Evolutionary conservation across 1,140 invertebrate genomes (phyloP).

Genomic region (Hycleus cichorii): DNA sequence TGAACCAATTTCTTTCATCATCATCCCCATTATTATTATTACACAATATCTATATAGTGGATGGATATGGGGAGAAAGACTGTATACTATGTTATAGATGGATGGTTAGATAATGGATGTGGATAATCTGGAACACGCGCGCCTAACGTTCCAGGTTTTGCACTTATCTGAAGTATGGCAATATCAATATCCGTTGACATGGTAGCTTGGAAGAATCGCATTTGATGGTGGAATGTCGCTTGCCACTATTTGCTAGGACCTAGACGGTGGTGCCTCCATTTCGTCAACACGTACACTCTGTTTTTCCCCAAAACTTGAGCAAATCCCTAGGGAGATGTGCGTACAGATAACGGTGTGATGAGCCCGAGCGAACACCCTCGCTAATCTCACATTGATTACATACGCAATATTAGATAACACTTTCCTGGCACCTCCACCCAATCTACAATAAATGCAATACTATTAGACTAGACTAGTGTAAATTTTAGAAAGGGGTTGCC

Average conservation of each 20-base stretch:
- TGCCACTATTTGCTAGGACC: no score
- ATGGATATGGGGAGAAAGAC: no score
- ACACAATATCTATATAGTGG: no score
- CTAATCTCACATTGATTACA: slow-evolving; percentile 30
- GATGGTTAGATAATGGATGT: no score
- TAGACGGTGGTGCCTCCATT: no score
- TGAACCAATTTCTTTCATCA: slow-evolving; percentile 2
- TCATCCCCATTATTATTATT: neutral
- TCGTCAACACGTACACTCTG: neutral
- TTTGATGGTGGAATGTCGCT: neutral
- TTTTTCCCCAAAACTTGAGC: neutral
- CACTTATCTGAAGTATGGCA: slow-evolving; percentile 16
- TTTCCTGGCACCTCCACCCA: slow-evolving; percentile 8
- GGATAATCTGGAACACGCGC: slow-evolving; percentile 5
- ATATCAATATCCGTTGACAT: slow-evolving; percentile 17
- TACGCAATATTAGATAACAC: slow-evolving; percentile 27
- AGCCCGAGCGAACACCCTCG: slow-evolving; percentile 25
- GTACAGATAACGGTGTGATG: slow-evolving; percentile 26
- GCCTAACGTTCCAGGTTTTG: slow-evolving; percentile 9
- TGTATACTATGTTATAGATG: no score
- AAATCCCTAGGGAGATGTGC: slow-evolving; percentile 29
- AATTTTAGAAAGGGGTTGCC: neutral
- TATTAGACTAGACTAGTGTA: neutral
- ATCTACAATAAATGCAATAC: no score
- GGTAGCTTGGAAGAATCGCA: slow-evolving; percentile 15